phyloP scores from a whole-genome alignment of 2,113 vertebrate species.

The Arothron firmamentum region DNA sequence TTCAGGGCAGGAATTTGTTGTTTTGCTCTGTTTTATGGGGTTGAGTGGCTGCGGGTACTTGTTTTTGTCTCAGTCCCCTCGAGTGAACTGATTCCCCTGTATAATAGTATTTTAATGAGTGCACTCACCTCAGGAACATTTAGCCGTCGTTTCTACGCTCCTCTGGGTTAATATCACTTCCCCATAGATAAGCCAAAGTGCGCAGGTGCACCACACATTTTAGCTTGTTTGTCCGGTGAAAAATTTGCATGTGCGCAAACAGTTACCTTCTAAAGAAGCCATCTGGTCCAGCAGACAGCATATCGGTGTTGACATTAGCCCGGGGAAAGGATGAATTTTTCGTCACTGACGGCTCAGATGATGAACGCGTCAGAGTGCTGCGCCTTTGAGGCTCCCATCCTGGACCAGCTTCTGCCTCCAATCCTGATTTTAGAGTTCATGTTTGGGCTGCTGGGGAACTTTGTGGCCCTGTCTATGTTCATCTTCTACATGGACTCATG shows the following conservation, averaged over 20 bases:
- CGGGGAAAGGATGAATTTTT: slow-evolving; percentile 2
- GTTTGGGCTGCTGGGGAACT: slow-evolving; percentile 72
- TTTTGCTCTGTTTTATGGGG: slow-evolving; percentile 9
- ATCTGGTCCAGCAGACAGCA: not conserved
- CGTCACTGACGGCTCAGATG: not conserved
- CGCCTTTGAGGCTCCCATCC: slow-evolving; percentile 64
- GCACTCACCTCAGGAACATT: slow-evolving; percentile 31
- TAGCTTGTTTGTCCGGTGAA: slow-evolving; percentile 29
- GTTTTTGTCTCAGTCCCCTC: slow-evolving; percentile 50
- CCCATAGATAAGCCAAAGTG: slow-evolving; percentile 36
- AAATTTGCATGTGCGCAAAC: slow-evolving; percentile 43
- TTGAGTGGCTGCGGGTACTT: slow-evolving; percentile 32
- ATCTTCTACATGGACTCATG: slow-evolving; percentile 71
- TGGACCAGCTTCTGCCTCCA: slow-evolving; percentile 69
- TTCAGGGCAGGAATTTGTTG: not conserved
- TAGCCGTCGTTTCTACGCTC: slow-evolving; percentile 44
- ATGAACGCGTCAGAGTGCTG: slow-evolving; percentile 66
- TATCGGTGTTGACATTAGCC: slow-evolving; percentile 21
- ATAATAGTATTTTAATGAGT: slow-evolving; percentile 65
- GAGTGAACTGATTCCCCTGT: slow-evolving; percentile 34
- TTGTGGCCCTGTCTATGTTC: slow-evolving; percentile 74
- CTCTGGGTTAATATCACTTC: slow-evolving; percentile 46
- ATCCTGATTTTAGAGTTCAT: slow-evolving; percentile 73
- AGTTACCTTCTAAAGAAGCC: slow-evolving; percentile 7
- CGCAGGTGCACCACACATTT: slow-evolving; percentile 29